Percentiles rank a stretch among this genome's conserved stretches.
phyloP scores from a whole-genome alignment of 1,140 invertebrate species.

The Drosophila erecta region DNA sequence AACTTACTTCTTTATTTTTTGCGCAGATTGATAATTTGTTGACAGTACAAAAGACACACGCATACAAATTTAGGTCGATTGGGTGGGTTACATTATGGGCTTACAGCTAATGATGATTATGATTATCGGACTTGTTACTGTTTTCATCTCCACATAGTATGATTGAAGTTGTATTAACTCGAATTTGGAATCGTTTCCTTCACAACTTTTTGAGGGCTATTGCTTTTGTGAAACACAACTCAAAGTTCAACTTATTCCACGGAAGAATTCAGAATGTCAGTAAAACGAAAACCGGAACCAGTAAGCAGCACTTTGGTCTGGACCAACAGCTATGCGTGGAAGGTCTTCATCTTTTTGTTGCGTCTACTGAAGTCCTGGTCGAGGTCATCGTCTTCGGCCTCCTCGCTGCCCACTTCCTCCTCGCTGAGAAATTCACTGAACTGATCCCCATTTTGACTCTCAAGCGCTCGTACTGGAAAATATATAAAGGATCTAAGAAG shows the following conservation, averaged over 20 bases:
- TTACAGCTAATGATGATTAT: slow-evolving; percentile 43
- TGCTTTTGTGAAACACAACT: slow-evolving; percentile 32
- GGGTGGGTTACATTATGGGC: slow-evolving; percentile 30
- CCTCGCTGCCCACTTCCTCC: slow-evolving; percentile 58
- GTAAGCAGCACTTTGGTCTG: background rate
- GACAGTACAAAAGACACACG: slow-evolving; percentile 43
- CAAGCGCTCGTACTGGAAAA: slow-evolving; percentile 66
- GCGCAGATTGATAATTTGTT: slow-evolving; percentile 22
- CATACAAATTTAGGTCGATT: slow-evolving; percentile 52
- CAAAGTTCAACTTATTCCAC: slow-evolving; percentile 11
- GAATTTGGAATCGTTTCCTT: slow-evolving; percentile 22
- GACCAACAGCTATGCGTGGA: slow-evolving; percentile 62
- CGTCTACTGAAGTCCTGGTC: slow-evolving; percentile 80
- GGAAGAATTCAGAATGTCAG: slow-evolving; percentile 4
- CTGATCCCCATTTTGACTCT: slow-evolving; percentile 46
- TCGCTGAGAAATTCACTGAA: slow-evolving; percentile 49
- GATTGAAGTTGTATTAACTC: background rate
- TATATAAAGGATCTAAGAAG: background rate
- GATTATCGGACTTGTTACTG: slow-evolving; percentile 29
- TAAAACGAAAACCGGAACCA: slow-evolving; percentile 18
- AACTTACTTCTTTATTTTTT: slow-evolving; percentile 46
- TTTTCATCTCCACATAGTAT: slow-evolving; percentile 29
- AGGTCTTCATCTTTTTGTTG: slow-evolving; percentile 83
- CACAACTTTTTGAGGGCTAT: slow-evolving; percentile 19
- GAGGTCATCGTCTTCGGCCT: slow-evolving; percentile 60